phyloP scores from a whole-genome alignment of 1,140 invertebrate species.

The Hylyphantes graminicola region DNA sequence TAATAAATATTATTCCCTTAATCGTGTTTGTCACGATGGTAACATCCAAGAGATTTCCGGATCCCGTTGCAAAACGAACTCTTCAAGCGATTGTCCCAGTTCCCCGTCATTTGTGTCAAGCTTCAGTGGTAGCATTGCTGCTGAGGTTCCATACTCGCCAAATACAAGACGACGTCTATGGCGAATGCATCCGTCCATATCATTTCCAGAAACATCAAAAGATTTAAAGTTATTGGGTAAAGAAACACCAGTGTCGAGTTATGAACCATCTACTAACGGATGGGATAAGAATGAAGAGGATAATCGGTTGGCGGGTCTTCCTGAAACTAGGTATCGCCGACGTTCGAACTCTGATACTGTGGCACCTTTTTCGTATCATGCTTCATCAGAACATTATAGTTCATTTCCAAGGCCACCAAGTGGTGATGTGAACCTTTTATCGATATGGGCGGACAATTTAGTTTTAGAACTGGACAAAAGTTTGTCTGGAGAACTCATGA shows the following conservation, averaged over 20 bases:
- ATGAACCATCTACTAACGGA: no score
- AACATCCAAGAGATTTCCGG: slow-evolving; percentile 19
- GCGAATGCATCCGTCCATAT: slow-evolving; percentile 50
- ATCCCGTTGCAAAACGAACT: not conserved
- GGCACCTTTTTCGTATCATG: not conserved
- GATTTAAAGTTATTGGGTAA: slow-evolving; percentile 38
- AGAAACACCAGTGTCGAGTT: not conserved
- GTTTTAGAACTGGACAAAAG: slow-evolving; percentile 47
- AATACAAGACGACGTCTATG: slow-evolving; percentile 41
- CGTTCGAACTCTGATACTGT: slow-evolving; percentile 50
- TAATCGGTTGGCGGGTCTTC: not conserved
- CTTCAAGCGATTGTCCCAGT: not conserved
- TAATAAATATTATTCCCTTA: not conserved
- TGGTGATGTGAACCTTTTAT: slow-evolving; percentile 51
- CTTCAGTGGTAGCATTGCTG: slow-evolving; percentile 9
- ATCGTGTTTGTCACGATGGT: slow-evolving; percentile 49
- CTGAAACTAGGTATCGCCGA: slow-evolving; percentile 6
- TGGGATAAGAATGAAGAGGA: not conserved
- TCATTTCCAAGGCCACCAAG: slow-evolving; percentile 35
- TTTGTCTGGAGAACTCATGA: slow-evolving; percentile 12
- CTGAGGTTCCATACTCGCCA: slow-evolving; percentile 8
- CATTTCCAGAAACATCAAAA: slow-evolving; percentile 54
- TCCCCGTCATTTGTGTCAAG: slow-evolving; percentile 29
- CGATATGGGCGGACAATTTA: slow-evolving; percentile 55
- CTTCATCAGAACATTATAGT: not conserved